Evolutionary conservation across 2,113 vertebrate genomes (phyloP), one percentile per base, ranked within the genome.

Genomic region (Phaethon lepturus): DNA sequence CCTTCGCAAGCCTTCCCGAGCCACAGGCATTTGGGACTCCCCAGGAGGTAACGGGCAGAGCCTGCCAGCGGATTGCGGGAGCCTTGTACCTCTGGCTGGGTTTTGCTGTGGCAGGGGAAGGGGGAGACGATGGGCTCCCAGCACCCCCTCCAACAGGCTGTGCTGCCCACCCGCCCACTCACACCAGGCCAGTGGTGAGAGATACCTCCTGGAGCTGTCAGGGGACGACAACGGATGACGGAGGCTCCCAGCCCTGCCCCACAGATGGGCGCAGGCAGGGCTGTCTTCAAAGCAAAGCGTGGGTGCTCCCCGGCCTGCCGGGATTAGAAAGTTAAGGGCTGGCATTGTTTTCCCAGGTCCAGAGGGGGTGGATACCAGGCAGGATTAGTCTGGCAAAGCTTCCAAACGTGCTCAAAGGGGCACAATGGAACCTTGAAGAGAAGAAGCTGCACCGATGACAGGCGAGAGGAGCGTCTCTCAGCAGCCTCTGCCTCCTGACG

Each of bases 311-410:
- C 19, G 4, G 88, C 75, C 83, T 83, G 50, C 68, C 2, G 31
- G 95, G 90, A 97, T 97, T 97, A 96, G 91, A 66, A 84, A 94
- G 75, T 90, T 93, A 71, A 94, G 96, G 92, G 87, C 84, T 95
- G 73, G 64, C 75, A 96, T 97, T 96, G 96, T 96, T 94, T 97
- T 58, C 88, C 45, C 35, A 20, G 47, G 77, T 87, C 80, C 89
- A 86, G 91, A 87, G 67, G 35, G 87, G 76, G 82, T 82, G 92
- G 96, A 95, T 97, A 95, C 68, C 86, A 55, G 58, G 78, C 81
- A 87, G 97, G 97, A 97, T 98, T 98, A 98, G 95, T 92, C 95
- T 95, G 96, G 94, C 91, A 95, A 49, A 73, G 35, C 17, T 88
- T 93, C 42, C 72, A 78, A 45, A 2, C 73, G 47, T 77, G 47